Base-by-base conservation (phyloP, 1,140 invertebrate species). In the Pectinophora gossypiella region DNA sequence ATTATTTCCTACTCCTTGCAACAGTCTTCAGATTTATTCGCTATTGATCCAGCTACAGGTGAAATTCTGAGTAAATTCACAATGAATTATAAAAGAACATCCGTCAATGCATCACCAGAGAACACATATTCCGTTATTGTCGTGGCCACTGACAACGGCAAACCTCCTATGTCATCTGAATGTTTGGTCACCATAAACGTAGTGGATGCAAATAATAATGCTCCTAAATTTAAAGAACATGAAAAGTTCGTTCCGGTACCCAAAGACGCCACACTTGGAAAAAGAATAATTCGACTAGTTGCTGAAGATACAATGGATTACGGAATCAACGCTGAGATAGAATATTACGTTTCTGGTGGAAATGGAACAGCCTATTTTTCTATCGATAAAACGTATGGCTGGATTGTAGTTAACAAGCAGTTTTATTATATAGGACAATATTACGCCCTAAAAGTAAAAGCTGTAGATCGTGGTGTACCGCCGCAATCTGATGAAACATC, bases 131-230 rank as follows among this genome's bases (percentile, higher is more conserved):
- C 93, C 0, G 83, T 99, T 7, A 94, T 93, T 0, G 92, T 99
- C 0, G 79, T 97, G 0, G 97, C 97, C 0, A 96, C 93, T 0
- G 97, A 98, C 74, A 96, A 97, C 72, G 97, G 97, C 0, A 97
- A 96, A 73, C 97, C 97, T 13, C 95, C 96, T 0, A 91, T 97
- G 89, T 95, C 95, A 9, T 94, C 95, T 1, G 93, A 95, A 88
- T 93, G 93, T 65, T 84, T 94, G 7, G 93, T 98, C 0, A 92
- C 92, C 18, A 92, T 98, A n/a, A 97, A 94, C 71, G 93, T 98
- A 0, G 94, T 98, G 0, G 95, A 97, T 79, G 94, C 95, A 0
- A 97, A 98, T 71, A 97, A 97, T 65, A 95, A 97, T 72, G 90
- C 94, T 15, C 96, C 96, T 0, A 91, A 90, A 67, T 98, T 98